Base-by-base conservation (phyloP, 2,888 invertebrate species). In the Eupithecia pulchellata region DNA sequence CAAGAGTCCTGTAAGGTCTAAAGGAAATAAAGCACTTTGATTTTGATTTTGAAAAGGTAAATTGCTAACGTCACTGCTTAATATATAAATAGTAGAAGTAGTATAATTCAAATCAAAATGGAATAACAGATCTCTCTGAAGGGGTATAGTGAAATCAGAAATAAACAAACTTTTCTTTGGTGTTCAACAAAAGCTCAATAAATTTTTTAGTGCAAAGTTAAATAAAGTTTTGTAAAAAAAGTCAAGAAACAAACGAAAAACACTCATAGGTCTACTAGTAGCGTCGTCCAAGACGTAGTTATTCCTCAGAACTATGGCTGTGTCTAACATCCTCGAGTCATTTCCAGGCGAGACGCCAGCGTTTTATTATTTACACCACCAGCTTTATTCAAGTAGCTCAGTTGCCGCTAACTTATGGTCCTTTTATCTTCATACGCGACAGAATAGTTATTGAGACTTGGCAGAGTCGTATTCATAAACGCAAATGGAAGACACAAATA, bases 271-370 rank as follows among this genome's bases (percentile, higher is more conserved):
- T 29, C 2, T 57, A 4, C 17, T 29, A 57, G 57, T 57, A 57
- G 57, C 57, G 8, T 29, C 13, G 55, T 27, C 27, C 55, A 27
- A 27, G 55, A 25, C 25, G 14, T 76, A 72, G 65, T 74, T 78
- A 72, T 78, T 77, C 76, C 73, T 71, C 76, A 75, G 75, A 79
- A 81, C 78, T 77, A 78, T 77, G n/a, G 79, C 79, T 80, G 84
- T 83, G 83, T 88, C 81, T 83, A 63, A 83, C 78, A 83, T 84
- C 80, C 86, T 83, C 81, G 82, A 77, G 80, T 75, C 77, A 78
- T 83, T 79, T 69, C 72, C 80, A 84, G 83, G 81, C 84, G 68
- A 67, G 62, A 68, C 66, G 79, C 79, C 78, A 79, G 69, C 74
- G 70, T 72, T 71, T 78, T 76, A 77, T 79, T 79, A 79, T 79